Conservation (phyloP, 2,113 vertebrate species). For the Eptesicus fuscus region DNA sequence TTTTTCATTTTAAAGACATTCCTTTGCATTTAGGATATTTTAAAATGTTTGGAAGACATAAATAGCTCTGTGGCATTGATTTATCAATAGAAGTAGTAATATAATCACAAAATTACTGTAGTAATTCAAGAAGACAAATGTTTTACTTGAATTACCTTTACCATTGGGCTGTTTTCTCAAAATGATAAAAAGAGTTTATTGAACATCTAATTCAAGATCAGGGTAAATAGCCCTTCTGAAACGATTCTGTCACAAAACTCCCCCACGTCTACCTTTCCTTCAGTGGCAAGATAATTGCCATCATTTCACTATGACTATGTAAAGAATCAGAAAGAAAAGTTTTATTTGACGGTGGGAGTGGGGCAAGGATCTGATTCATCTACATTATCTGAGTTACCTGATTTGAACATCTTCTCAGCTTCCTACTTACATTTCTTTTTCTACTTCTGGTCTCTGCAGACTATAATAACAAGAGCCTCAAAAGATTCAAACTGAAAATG, state of each 20-base stretch:
- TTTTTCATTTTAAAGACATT: slow-evolving; percentile 23
- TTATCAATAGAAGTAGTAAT: background rate
- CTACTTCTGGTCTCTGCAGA: slow-evolving; percentile 21
- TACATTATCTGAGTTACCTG: background rate
- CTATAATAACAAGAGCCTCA: background rate
- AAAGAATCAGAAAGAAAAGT: background rate
- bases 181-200: background rate
- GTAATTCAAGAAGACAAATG: background rate
- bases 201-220: background rate
- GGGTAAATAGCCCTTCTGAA: background rate
- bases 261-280: background rate
- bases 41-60: slow-evolving; percentile 26
- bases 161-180: background rate
- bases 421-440: slow-evolving; percentile 25
- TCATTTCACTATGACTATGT: background rate
- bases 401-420: slow-evolving; percentile 26
- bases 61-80: background rate
- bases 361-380: background rate
- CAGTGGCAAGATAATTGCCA: background rate
- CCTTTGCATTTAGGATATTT: background rate
- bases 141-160: slow-evolving; percentile 18
- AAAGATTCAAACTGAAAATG: slow-evolving; percentile 17
- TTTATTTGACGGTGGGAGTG: background rate
- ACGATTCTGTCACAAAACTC: background rate
- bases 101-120: background rate